Conservation (phyloP, 1,140 invertebrate genomes). For the Hesperophylax magnus region DNA sequence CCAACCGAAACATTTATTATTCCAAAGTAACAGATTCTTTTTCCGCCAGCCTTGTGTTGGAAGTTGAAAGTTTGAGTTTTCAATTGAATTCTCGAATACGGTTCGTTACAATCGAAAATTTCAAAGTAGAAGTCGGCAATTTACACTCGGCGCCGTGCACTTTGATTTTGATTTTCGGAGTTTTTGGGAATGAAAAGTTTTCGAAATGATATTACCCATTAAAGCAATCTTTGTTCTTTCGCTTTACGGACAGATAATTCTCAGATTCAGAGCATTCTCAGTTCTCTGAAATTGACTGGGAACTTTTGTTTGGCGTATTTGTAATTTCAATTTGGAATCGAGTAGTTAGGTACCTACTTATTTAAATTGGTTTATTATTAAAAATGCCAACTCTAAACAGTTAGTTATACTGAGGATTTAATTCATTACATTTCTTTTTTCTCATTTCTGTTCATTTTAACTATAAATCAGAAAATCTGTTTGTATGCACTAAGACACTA, state of each 20-base stretch:
- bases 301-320: background rate
- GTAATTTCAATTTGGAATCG: background rate
- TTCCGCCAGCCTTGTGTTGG: background rate
- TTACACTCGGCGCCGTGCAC: background rate
- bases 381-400: too few species aligned
- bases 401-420: too few species aligned
- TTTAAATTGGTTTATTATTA: too few species aligned
- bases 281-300: background rate
- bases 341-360: background rate
- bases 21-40: background rate
- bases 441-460: too few species aligned
- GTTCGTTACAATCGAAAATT: background rate
- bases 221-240: background rate
- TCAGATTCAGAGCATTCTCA: background rate
- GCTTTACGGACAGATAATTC: background rate
- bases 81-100: constrained; percentile 10
- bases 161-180: background rate
- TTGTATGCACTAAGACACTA: too few species aligned
- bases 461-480: too few species aligned
- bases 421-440: too few species aligned
- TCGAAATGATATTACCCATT: background rate
- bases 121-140: background rate
- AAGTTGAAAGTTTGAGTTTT: background rate
- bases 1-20: background rate
- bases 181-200: background rate